phyloP scores from a whole-genome alignment of 2,113 vertebrate species.

The Chascanopsetta lugubris region DNA sequence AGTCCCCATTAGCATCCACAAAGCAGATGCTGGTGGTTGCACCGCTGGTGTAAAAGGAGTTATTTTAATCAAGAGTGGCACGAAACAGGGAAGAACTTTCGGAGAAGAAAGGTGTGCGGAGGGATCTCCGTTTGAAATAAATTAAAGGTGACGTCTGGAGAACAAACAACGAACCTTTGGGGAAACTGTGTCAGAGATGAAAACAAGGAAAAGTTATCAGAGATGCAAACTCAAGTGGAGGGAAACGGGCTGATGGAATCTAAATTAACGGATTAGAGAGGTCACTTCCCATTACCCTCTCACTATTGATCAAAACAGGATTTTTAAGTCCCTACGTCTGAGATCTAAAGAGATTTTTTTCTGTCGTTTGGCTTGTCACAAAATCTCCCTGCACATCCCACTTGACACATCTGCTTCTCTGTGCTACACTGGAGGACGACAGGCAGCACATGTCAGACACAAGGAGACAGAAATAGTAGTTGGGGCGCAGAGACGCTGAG shows the following conservation, averaged over 20 bases:
- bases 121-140: background rate
- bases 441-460: too few species aligned
- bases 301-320: background rate
- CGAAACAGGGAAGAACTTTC: background rate
- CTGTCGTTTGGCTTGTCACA: background rate
- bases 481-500: too few species aligned
- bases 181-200: background rate
- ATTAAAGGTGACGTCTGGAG: slow-evolving; percentile 6
- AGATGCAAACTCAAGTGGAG: background rate
- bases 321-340: too few species aligned
- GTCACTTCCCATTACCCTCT: background rate
- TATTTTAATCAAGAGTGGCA: background rate
- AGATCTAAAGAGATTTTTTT: too few species aligned
- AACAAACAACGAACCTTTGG: background rate
- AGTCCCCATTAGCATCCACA: background rate
- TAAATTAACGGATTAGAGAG: background rate
- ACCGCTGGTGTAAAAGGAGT: background rate
- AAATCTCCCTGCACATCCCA: background rate
- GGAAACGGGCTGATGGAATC: background rate
- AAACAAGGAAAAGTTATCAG: background rate
- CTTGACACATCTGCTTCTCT: background rate
- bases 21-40: background rate
- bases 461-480: too few species aligned
- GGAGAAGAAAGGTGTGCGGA: background rate
- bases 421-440: too few species aligned